These are phyloP conservation scores for Oscheius sp. DNA, from an alignment of 2,888 invertebrate species.

Conservation along the genomic window DNA sequence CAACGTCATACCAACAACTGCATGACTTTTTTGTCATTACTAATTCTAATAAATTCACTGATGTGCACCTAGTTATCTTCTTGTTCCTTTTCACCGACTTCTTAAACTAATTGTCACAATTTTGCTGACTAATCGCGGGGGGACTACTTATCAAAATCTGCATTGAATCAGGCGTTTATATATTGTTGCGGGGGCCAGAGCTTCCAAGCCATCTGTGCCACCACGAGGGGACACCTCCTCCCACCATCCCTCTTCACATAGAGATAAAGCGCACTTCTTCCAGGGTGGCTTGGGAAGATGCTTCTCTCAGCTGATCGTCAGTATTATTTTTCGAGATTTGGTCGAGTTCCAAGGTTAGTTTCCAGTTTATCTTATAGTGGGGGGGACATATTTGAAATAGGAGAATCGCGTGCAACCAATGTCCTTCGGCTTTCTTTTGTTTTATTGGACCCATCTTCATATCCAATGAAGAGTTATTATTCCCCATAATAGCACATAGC, in stretches of 20 bases:
- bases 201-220: constrained; percentile 27
- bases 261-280: neutral
- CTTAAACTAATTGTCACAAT: too few relatives aligned
- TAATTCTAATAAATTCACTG: too few relatives aligned
- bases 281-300: neutral
- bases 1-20: too few relatives aligned
- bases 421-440: neutral
- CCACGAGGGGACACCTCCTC: neutral
- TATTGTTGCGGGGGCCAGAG: constrained; percentile 30
- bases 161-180: constrained; percentile 29
- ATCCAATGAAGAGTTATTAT: too few relatives aligned
- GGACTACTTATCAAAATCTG: constrained; percentile 31
- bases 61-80: too few relatives aligned
- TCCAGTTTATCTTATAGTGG: neutral
- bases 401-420: constrained; percentile 11
- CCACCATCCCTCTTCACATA: neutral
- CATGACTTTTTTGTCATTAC: too few relatives aligned
- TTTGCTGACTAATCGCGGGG: constrained; percentile 19
- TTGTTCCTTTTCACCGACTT: too few relatives aligned
- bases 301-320: constrained; percentile 18
- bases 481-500: too few relatives aligned
- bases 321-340: constrained; percentile 6
- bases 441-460: too few relatives aligned
- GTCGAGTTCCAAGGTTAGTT: constrained; percentile 17
- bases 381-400: neutral